A percentile compares a stretch with the other conserved stretches of the same genome.
These are phyloP conservation scores for Oreochromis aureus DNA, from an alignment of 2,113 vertebrate species.

Conservation along the genomic window DNA sequence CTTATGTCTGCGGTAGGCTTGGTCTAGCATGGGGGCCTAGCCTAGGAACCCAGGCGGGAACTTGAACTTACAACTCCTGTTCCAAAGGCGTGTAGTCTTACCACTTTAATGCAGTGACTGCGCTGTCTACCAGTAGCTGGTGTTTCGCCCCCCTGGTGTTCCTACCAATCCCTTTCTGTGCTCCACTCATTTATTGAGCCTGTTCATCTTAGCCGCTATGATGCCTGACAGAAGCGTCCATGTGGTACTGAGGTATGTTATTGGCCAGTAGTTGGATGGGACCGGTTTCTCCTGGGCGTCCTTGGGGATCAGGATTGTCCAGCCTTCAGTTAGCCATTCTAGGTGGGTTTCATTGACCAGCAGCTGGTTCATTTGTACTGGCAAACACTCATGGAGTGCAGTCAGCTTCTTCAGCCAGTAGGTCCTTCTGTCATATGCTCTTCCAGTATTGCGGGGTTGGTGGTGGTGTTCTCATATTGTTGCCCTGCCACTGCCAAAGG, in stretches of 20 bases:
- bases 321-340: not conserved
- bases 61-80: not conserved
- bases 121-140: not conserved
- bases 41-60: not conserved
- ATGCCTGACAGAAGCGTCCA: not conserved
- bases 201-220: not conserved
- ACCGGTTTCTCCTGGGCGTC: not conserved
- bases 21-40: not conserved
- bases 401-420: not conserved
- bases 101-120: not conserved
- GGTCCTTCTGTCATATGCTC: not conserved
- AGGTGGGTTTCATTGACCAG: not conserved
- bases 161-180: not conserved
- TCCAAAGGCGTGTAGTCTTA: not conserved
- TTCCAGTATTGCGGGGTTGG: not conserved
- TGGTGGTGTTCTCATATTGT: not conserved
- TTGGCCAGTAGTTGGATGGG: not conserved
- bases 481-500: not conserved
- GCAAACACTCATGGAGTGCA: not conserved
- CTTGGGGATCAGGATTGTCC: not conserved
- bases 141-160: not conserved
- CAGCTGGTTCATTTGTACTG: not conserved
- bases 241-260: not conserved
- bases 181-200: not conserved
- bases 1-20: not conserved